Evolutionary conservation across 37 sponge, comb jelly and placozoan genomes (phyloP).

Genomic region (Chondrilla cf. caribensis): DNA sequence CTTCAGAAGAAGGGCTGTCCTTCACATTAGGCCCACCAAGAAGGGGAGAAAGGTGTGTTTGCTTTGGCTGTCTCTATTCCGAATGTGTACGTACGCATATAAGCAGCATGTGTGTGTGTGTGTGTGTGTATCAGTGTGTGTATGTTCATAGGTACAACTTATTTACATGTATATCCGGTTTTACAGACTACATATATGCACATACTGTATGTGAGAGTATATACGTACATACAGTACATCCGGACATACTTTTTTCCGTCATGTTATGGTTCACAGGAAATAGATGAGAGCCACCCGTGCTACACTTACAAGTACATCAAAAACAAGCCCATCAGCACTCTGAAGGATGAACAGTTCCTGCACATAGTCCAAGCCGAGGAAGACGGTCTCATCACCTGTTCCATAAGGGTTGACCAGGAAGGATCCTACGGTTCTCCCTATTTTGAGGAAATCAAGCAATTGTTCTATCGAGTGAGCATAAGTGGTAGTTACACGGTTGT

Average conservation of each 20-base stretch:
- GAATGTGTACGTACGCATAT: too few species aligned
- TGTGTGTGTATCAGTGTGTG: too few species aligned
- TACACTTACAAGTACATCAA: slow-evolving; percentile 75
- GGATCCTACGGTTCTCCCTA: slow-evolving; percentile 47
- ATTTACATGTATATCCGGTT: too few species aligned
- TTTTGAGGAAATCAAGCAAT: slow-evolving; percentile 85
- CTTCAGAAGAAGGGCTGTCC: slow-evolving; percentile 76
- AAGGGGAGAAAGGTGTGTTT: slow-evolving; percentile 79
- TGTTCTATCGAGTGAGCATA: slow-evolving; percentile 72
- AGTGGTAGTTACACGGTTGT: background rate
- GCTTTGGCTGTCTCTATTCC: too few species aligned
- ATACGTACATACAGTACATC: too few species aligned
- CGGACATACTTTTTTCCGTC: too few species aligned
- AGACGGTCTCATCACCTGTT: slow-evolving; percentile 69
- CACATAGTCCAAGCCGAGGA: slow-evolving; percentile 77
- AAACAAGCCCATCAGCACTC: slow-evolving; percentile 85
- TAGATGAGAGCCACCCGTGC: slow-evolving; percentile 82
- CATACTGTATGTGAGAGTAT: too few species aligned
- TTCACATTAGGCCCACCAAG: slow-evolving; percentile 84
- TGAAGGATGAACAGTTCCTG: slow-evolving; percentile 89
- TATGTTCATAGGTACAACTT: too few species aligned
- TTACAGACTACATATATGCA: too few species aligned
- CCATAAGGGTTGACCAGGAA: slow-evolving; percentile 59
- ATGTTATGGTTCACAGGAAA: too few species aligned
- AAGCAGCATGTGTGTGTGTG: too few species aligned